phyloP scores from a whole-genome alignment of 1,140 invertebrate genomes.

The Drosophila simulans region DNA sequence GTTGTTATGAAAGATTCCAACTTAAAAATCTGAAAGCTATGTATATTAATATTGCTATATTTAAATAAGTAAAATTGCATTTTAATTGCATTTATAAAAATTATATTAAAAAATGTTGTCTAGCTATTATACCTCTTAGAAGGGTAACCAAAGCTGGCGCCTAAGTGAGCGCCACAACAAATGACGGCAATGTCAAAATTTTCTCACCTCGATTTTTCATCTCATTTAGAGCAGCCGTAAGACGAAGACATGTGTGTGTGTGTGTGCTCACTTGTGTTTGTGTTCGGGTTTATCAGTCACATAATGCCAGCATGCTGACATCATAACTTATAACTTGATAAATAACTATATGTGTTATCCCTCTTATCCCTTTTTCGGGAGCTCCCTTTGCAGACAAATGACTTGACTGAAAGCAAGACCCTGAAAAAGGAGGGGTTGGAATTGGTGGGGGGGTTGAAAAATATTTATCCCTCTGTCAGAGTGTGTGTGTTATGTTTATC shows the following conservation, averaged over 20 bases:
- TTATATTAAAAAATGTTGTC: too few relatives aligned
- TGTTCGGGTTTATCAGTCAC: conserved; percentile 73
- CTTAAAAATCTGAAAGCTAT: too few relatives aligned
- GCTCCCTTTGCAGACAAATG: conserved; percentile 67
- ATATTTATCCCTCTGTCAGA: conserved; percentile 37
- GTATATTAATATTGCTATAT: too few relatives aligned
- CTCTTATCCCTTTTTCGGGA: conserved; percentile 49
- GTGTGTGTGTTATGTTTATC: conserved; percentile 30
- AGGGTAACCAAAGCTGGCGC: conserved; percentile 18
- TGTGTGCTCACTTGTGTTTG: conserved; percentile 28
- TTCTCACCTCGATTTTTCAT: conserved; percentile 82
- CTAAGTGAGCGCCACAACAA: conserved; percentile 57
- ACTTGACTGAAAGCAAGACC: conserved; percentile 58
- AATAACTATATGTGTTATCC: conserved; percentile 71
- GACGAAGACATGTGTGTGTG: conserved; percentile 7
- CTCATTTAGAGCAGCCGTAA: conserved; percentile 60
- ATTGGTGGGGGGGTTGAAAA: conserved; percentile 17
- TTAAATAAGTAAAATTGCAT: too few relatives aligned
- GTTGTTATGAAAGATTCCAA: background rate
- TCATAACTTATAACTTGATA: conserved; percentile 83
- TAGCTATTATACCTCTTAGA: background rate
- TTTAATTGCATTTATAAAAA: too few relatives aligned
- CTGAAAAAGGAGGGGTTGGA: conserved; percentile 11
- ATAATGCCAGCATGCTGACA: conserved; percentile 78
- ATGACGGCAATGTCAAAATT: conserved; percentile 70